Evolutionary conservation across 2,888 invertebrate genomes (phyloP).

Genomic region (Chaitophorus viminalis): DNA sequence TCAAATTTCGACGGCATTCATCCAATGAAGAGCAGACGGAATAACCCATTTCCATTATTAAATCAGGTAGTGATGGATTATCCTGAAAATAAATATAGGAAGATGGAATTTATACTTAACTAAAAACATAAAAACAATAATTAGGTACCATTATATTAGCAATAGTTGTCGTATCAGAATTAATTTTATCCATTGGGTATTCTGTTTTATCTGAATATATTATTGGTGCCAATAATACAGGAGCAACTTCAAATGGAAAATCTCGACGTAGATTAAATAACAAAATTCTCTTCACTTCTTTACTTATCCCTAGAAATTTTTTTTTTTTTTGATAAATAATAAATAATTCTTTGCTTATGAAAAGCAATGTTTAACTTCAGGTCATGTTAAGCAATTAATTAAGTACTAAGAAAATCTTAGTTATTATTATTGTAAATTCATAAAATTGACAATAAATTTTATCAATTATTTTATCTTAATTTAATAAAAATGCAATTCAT

Average conservation of each 20-base stretch:
- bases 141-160: slow-evolving; percentile 69
- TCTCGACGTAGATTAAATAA: slow-evolving; percentile 83
- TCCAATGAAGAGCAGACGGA: slow-evolving; percentile 86
- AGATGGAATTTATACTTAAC: not conserved
- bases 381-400: too few relatives aligned
- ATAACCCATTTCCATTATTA: slow-evolving; percentile 92
- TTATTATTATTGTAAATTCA: not conserved
- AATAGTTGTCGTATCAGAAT: slow-evolving; percentile 67
- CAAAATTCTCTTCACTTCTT: slow-evolving; percentile 82
- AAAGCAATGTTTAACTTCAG: too few relatives aligned
- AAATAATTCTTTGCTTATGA: too few relatives aligned
- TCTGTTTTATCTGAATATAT: slow-evolving; percentile 77
- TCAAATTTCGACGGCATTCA: slow-evolving; percentile 77
- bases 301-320: slow-evolving; percentile 72
- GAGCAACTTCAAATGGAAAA: slow-evolving; percentile 88
- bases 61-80: slow-evolving; percentile 83
- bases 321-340: not conserved
- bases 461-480: not conserved
- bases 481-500: not conserved
- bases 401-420: too few relatives aligned
- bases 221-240: slow-evolving; percentile 88
- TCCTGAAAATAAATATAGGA: slow-evolving; percentile 66
- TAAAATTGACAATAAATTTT: not conserved
- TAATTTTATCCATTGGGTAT: slow-evolving; percentile 68
- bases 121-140: not conserved